A percentile compares a stretch with the other conserved stretches of the same genome.
Conservation (phyloP, 2,888 invertebrate species). For the Pyralis farinalis region DNA sequence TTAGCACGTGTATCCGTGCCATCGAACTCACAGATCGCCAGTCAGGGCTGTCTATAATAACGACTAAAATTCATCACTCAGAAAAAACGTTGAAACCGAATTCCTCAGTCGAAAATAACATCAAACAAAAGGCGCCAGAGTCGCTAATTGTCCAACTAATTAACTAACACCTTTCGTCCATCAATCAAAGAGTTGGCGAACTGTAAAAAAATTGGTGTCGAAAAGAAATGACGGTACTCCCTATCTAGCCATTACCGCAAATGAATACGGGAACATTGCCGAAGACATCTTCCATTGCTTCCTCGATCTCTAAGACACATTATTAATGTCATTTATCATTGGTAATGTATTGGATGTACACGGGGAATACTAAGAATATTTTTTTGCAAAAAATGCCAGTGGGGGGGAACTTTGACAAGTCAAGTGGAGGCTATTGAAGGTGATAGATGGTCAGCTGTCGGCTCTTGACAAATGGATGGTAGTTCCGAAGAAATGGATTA, state of each 20-base stretch:
- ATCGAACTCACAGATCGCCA: too few relatives aligned
- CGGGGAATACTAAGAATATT: background rate
- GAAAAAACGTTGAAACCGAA: conserved; percentile 11
- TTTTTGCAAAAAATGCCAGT: conserved; percentile 8
- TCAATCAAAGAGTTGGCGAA: conserved; percentile 48
- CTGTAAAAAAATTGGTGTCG: conserved; percentile 37
- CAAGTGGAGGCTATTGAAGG: conserved; percentile 33
- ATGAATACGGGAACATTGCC: background rate
- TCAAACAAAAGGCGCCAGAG: conserved; percentile 25
- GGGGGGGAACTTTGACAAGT: conserved; percentile 31
- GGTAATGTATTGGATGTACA: background rate
- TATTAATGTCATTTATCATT: background rate
- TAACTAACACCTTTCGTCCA: conserved; percentile 51
- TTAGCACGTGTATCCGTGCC: too few relatives aligned
- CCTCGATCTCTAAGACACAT: background rate
- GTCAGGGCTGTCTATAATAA: too few relatives aligned
- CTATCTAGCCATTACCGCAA: conserved; percentile 27
- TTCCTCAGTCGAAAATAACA: conserved; percentile 18
- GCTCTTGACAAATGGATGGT: conserved; percentile 28
- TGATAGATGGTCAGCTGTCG: conserved; percentile 37
- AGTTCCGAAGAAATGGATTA: conserved; percentile 23
- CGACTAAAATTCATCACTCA: background rate
- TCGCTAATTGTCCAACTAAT: conserved; percentile 54
- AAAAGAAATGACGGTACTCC: conserved; percentile 30
- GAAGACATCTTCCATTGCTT: conserved; percentile 3